Conservation (phyloP, 2,888 invertebrate species). For the Tachina lurida region DNA sequence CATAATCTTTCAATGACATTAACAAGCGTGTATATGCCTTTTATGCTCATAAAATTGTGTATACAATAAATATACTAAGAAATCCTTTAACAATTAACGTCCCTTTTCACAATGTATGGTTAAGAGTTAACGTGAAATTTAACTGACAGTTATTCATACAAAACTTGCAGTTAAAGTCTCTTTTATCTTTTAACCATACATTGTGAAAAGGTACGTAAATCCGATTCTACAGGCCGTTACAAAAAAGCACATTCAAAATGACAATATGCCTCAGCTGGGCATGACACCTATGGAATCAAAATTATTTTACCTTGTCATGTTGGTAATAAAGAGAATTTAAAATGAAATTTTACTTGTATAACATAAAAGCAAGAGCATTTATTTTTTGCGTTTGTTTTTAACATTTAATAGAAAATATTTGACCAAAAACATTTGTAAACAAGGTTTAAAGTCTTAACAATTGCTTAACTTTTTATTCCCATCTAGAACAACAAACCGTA, state of each 20-base stretch:
- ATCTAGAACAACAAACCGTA: not conserved
- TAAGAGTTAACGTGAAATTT: no score
- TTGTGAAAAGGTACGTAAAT: no score
- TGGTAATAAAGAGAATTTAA: conserved; percentile 27
- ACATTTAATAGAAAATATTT: conserved; percentile 77
- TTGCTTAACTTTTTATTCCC: conserved; percentile 71
- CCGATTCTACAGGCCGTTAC: not conserved
- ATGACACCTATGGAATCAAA: conserved; percentile 39
- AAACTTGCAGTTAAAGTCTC: no score
- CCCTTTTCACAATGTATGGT: no score
- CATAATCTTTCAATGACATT: conserved; percentile 47
- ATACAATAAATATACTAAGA: conserved; percentile 53
- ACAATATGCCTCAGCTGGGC: conserved; percentile 20
- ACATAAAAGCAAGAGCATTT: conserved; percentile 22
- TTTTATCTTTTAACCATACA: no score
- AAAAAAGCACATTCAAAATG: conserved; percentile 37
- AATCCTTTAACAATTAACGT: conserved; percentile 58
- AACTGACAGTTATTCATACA: no score
- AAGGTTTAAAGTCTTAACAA: conserved; percentile 77
- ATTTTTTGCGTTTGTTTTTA: conserved; percentile 59
- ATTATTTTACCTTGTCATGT: conserved; percentile 44
- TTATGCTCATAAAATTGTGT: not conserved
- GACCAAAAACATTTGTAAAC: conserved; percentile 79
- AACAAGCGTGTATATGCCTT: not conserved
- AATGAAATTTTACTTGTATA: not conserved